Percentiles rank a stretch among this genome's conserved stretches.
Evolutionary conservation across 2,888 invertebrate species (phyloP).

Genomic region (Watsonalla binaria): DNA sequence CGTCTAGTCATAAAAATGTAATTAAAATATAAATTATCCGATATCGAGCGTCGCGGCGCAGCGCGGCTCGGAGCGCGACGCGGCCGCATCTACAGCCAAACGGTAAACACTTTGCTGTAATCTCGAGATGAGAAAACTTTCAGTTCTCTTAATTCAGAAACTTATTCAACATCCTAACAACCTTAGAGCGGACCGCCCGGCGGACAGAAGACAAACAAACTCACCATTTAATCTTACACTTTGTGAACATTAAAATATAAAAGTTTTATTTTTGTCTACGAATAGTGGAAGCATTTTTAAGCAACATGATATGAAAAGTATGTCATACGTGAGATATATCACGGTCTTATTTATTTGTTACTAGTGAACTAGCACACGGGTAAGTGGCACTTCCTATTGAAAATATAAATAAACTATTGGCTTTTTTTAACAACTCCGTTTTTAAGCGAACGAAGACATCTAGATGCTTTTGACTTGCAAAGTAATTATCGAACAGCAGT

Average conservation of each 20-base stretch:
- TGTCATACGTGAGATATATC: not conserved
- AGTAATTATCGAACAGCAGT: too few relatives aligned
- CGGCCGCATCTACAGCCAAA: constrained; percentile 74
- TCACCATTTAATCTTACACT: constrained; percentile 67
- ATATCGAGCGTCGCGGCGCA: constrained; percentile 25
- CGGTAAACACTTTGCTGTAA: constrained; percentile 80
- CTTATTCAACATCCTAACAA: constrained; percentile 79
- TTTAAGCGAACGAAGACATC: too few relatives aligned
- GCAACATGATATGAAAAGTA: not conserved
- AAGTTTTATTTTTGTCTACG: constrained; percentile 1
- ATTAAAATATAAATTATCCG: constrained; percentile 24
- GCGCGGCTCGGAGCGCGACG: constrained; percentile 29
- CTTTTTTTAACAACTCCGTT: too few relatives aligned
- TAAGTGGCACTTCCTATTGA: too few relatives aligned
- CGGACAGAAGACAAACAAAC: constrained; percentile 74
- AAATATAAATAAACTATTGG: too few relatives aligned
- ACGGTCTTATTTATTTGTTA: too few relatives aligned
- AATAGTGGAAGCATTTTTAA: not conserved
- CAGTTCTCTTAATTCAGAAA: constrained; percentile 80
- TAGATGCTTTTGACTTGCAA: too few relatives aligned
- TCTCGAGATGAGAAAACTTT: constrained; percentile 80
- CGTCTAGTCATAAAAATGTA: constrained; percentile 14
- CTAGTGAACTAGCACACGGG: too few relatives aligned
- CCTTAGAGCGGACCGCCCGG: constrained; percentile 73
- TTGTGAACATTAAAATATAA: constrained; percentile 52